Evolutionary conservation across 1,140 invertebrate species (phyloP), one percentile per base, ranked within the genome.

Genomic region (Akabosia matsudoensis): DNA sequence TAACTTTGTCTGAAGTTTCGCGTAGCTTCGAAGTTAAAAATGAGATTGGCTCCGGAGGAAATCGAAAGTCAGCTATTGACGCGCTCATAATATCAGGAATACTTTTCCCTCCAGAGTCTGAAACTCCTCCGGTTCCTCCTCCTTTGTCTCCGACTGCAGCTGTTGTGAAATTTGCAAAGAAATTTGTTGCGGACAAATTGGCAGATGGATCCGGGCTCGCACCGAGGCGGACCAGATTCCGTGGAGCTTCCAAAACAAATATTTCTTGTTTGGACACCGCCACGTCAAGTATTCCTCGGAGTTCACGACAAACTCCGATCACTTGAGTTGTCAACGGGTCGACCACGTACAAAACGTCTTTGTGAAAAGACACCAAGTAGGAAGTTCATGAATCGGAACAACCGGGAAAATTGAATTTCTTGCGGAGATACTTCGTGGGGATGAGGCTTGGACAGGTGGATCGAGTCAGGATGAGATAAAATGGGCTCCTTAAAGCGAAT

Each of bases 231-330:
- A 92, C 84, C 64, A 92, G 86, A 83, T 89, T 90, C 77, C 91
- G 85, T 52, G 88, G 84, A 0, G 90, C 89, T 84, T 91, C 89
- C 76, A 95, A 84, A 64, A 95, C 85, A 85, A 93, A 94, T 79
- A 95, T 90, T 87, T 95, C 93, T 79, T 92, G 90, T 82, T 89
- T 88, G 79, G 87, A 87, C 33, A 91, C 90, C 45, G 90, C 88
- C 10, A 93, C 87, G 82, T 85, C 83, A 2, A 85, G 84, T 45
- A 90, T 84, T 22, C 82, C 82, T 52, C 86, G 83, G 7, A 90
- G 78, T 77, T 87, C 85, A 33, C 84, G 84, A 61, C 84, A 84
- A 51, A 79, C 76, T 24, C 82, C 84, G 24, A 89, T 81, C 16
- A 90, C 84, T 70, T 82, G 81, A 64, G 87, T 86, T 24, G 84